Percentiles rank a stretch among this genome's conserved stretches.
These are phyloP conservation scores for Phytoseiulus persimilis DNA, from an alignment of 2,888 invertebrate genomes.

Conservation along the genomic window DNA sequence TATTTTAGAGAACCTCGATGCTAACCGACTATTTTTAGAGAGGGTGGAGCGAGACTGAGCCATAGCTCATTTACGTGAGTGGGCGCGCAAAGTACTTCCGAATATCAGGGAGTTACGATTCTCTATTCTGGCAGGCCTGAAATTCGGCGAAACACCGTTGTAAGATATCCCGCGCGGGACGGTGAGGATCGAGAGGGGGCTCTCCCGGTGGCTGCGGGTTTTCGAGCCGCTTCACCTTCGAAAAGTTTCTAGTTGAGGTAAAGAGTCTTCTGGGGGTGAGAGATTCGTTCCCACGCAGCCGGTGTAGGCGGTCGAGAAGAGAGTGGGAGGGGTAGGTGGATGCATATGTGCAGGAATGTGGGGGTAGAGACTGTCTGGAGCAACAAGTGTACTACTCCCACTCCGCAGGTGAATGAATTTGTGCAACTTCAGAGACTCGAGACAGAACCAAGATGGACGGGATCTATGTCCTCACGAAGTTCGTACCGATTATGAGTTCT, in stretches of 20 bases:
- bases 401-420: neutral
- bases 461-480: too few relatives aligned
- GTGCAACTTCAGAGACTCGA: neutral
- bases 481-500: too few relatives aligned
- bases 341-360: neutral
- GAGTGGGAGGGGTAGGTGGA: neutral
- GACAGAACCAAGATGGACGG: neutral
- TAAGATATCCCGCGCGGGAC: too few relatives aligned
- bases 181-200: too few relatives aligned
- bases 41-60: neutral
- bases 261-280: neutral
- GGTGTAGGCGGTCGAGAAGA: neutral
- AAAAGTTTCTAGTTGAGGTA: neutral
- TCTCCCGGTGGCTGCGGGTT: neutral
- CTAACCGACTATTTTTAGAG: neutral
- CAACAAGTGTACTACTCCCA: neutral
- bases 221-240: neutral
- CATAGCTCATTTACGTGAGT: neutral
- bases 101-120: too few relatives aligned
- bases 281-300: neutral
- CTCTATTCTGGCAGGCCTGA: too few relatives aligned
- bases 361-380: neutral
- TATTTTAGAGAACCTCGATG: neutral
- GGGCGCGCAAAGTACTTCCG: too few relatives aligned
- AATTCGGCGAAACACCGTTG: too few relatives aligned